These are phyloP conservation scores for Dorcus hopei DNA, from an alignment of 2,888 invertebrate species.

Conservation along the genomic window DNA sequence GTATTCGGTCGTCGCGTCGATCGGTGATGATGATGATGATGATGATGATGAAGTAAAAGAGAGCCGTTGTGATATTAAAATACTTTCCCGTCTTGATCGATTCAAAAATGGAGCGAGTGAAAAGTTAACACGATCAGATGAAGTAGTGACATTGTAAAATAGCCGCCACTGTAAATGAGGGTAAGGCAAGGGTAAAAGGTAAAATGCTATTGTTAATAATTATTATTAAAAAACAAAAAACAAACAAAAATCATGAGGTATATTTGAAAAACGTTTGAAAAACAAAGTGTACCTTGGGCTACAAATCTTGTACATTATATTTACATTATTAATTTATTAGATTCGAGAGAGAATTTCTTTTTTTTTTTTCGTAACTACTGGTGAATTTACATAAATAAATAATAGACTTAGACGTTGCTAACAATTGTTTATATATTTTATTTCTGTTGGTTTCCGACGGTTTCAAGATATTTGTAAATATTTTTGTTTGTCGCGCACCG, in stretches of 20 bases:
- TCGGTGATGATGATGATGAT: too few relatives aligned
- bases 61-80: neutral
- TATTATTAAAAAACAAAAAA: conserved; percentile 3
- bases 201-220: conserved; percentile 39
- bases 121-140: conserved; percentile 36
- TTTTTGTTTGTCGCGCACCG: conserved; percentile 18
- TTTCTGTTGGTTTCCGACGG: conserved; percentile 33
- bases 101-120: neutral
- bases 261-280: conserved; percentile 31
- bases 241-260: conserved; percentile 25
- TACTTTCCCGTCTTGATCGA: neutral
- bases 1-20: neutral
- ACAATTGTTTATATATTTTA: conserved; percentile 38
- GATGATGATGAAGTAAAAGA: too few relatives aligned
- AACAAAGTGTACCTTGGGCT: conserved; percentile 36
- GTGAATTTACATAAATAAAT: conserved; percentile 29
- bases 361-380: conserved; percentile 32
- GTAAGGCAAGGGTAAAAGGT: conserved; percentile 38
- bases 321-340: conserved; percentile 32
- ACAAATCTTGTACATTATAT: conserved; percentile 34
- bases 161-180: conserved; percentile 37
- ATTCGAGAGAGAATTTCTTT: conserved; percentile 27
- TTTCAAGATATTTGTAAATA: conserved; percentile 27
- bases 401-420: conserved; percentile 33
- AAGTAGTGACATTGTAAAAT: conserved; percentile 32